These are phyloP conservation scores for Brachionus asplanchnoidis DNA, from an alignment of 1,140 invertebrate genomes.

Conservation along the genomic window DNA sequence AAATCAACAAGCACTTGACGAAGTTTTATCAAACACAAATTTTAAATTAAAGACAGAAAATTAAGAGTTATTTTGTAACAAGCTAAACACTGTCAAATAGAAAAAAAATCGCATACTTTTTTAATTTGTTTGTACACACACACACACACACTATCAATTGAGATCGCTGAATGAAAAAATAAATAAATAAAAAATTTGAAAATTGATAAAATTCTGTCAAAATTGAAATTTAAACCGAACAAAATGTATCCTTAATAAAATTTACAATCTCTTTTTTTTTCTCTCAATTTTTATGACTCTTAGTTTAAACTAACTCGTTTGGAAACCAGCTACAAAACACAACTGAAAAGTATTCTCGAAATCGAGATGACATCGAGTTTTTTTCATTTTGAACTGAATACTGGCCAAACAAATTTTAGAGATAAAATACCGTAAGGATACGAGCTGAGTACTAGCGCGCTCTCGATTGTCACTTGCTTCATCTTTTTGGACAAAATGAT, in stretches of 20 bases:
- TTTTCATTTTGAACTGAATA: slow-evolving; percentile 13
- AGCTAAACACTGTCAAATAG: slow-evolving; percentile 11
- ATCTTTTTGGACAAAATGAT: slow-evolving; percentile 32
- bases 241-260: not conserved
- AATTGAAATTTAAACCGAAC: slow-evolving; percentile 1
- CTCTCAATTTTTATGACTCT: not conserved
- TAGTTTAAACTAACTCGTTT: slow-evolving; percentile 13
- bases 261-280: not conserved
- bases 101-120: slow-evolving; percentile 18
- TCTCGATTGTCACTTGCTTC: not conserved
- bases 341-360: not conserved
- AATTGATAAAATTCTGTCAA: slow-evolving; percentile 15
- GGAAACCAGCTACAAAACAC: slow-evolving; percentile 15
- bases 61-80: not conserved
- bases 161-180: not conserved
- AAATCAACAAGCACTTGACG: slow-evolving; percentile 20
- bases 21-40: not conserved
- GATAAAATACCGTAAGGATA: slow-evolving; percentile 32
- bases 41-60: slow-evolving; percentile 38
- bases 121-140: not conserved
- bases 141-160: not conserved
- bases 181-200: not conserved
- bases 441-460: not conserved
- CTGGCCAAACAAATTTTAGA: slow-evolving; percentile 7
- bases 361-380: slow-evolving; percentile 13